Evolutionary conservation across 2,888 invertebrate genomes (phyloP).

Genomic region (Hedya salicella): DNA sequence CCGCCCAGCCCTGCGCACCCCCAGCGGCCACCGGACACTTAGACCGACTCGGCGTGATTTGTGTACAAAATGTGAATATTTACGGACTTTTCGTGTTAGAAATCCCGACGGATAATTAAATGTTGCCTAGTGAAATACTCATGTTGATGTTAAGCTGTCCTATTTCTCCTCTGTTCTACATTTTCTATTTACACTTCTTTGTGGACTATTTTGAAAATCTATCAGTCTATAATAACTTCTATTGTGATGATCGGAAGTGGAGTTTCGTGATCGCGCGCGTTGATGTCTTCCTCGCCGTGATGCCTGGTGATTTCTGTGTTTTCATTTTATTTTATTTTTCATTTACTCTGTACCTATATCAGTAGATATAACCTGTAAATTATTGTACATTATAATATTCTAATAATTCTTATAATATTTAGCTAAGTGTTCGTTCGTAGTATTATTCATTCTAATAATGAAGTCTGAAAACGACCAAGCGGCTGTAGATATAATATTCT

Average conservation of each 20-base stretch:
- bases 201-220: slow-evolving; percentile 11
- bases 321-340: slow-evolving; percentile 41
- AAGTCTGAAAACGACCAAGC: slow-evolving; percentile 84
- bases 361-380: slow-evolving; percentile 48
- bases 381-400: slow-evolving; percentile 55
- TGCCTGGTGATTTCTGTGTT: slow-evolving; percentile 45
- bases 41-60: slow-evolving; percentile 50
- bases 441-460: slow-evolving; percentile 60
- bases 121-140: slow-evolving; percentile 61
- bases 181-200: slow-evolving; percentile 4
- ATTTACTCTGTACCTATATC: slow-evolving; percentile 36
- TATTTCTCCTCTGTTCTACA: slow-evolving; percentile 12
- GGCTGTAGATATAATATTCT: slow-evolving; percentile 70
- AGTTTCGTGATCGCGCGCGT: slow-evolving; percentile 51
- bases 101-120: slow-evolving; percentile 53
- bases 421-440: slow-evolving; percentile 63
- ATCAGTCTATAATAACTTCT: neutral
- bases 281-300: slow-evolving; percentile 56
- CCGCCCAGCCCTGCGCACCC: slow-evolving; percentile 68
- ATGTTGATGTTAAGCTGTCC: slow-evolving; percentile 35
- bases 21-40: slow-evolving; percentile 77
- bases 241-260: slow-evolving; percentile 4
- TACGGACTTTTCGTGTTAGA: slow-evolving; percentile 40
- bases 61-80: slow-evolving; percentile 37
- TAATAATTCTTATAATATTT: slow-evolving; percentile 54